These are phyloP conservation scores for Acleris emargana DNA, from an alignment of 2,888 invertebrate genomes.

Conservation along the genomic window DNA sequence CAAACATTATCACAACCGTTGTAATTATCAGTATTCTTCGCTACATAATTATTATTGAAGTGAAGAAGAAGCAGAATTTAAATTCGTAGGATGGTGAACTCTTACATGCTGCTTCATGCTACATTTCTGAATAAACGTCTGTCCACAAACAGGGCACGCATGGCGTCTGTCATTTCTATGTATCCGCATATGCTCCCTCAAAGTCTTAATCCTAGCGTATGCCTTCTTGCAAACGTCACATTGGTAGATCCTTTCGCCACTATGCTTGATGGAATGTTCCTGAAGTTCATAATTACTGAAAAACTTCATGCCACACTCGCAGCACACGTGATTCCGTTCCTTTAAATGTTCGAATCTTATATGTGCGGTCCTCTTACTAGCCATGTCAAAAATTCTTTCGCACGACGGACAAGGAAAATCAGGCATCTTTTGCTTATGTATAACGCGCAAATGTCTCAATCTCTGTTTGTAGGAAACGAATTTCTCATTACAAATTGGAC, in stretches of 20 bases:
- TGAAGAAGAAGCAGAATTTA: no score
- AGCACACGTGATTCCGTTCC: conserved; percentile 77
- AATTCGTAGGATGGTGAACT: conserved; percentile 71
- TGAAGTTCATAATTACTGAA: conserved; percentile 82
- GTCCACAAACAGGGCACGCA: conserved; percentile 70
- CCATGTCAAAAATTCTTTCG: conserved; percentile 70
- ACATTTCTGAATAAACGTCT: conserved; percentile 75
- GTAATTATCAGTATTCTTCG: no score
- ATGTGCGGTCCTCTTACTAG: conserved; percentile 72
- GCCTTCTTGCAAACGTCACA: conserved; percentile 81
- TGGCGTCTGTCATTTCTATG: conserved; percentile 74
- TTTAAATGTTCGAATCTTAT: conserved; percentile 72
- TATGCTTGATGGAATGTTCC: conserved; percentile 81
- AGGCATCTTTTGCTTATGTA: conserved; percentile 73
- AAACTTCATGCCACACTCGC: conserved; percentile 80
- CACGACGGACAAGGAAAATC: conserved; percentile 73
- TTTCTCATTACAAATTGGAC: conserved; percentile 76
- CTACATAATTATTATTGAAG: no score
- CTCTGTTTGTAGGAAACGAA: conserved; percentile 74
- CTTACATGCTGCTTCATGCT: conserved; percentile 72
- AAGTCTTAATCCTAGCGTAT: conserved; percentile 73
- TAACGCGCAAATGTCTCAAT: conserved; percentile 65
- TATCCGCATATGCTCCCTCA: conserved; percentile 76
- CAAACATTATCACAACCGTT: no score
- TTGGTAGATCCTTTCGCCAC: conserved; percentile 79